Base-by-base conservation (phyloP, 2,888 invertebrate genomes). In the Pandemis cinnamomeana region DNA sequence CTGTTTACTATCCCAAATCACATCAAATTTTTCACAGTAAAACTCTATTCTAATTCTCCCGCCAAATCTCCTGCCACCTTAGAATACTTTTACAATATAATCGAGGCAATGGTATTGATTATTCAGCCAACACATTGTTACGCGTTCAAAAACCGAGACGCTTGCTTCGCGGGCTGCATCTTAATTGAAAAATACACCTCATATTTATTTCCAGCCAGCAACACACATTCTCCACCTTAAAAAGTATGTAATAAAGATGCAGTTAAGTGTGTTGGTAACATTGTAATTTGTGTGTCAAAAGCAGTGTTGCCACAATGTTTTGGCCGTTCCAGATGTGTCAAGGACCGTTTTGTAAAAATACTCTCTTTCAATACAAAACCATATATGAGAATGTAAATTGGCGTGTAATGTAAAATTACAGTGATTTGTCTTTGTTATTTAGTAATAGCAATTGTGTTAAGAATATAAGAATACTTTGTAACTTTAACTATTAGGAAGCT, bases 321-420 rank as follows among this genome's bases (percentile, higher is more conserved):
- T 83, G 84, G 82, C 83, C 81, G 89, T 86, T 87, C 89, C 86
- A 91, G 90, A 88, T 91, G 84, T 90, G 90, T 92, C 92, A 92
- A 92, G 92, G 92, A 90, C 89, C 81, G 82, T 87, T 87, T 89
- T 84, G 87, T 85, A 88, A 89, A 88, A 85, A 84, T 82, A 86
- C 60, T 66, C 42, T 10, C 13, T 60, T 69, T 64, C 15, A 46
- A 44, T 64, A 46, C 62, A 55, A 55, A n/a, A 63, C 27, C 63
- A 62, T 68, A 68, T 53, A 63, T 20, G 46, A 20, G 64, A 53
- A 53, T 67, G 67, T 67, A 27, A 66, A 66, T 66, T 64, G 46
- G 53, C 53, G 15, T 41, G 15, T 10, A 15, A 51, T 8, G 36
- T 44, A 10, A 13, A 63, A 63, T 63, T 20, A 63, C 42, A 42